Evolutionary conservation across 2,113 vertebrate genomes (phyloP).

Genomic region (Callipepla californica): DNA sequence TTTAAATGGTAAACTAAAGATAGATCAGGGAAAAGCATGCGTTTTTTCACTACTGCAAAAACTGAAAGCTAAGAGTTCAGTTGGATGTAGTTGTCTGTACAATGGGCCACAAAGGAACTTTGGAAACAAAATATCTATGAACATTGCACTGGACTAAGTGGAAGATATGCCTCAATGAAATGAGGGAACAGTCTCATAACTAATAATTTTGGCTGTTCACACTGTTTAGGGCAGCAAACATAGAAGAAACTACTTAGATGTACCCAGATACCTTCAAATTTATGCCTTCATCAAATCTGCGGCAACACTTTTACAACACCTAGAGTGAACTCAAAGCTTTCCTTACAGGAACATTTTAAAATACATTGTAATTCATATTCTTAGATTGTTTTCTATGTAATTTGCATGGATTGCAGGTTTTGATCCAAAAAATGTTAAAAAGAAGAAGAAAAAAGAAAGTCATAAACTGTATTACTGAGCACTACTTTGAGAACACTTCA

Average conservation of each 20-base stretch:
- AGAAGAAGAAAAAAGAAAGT: background rate
- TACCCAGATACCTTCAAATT: background rate
- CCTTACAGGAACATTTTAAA: background rate
- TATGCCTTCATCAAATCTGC: background rate
- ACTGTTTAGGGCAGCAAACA: background rate
- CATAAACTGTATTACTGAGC: background rate
- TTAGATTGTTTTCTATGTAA: background rate
- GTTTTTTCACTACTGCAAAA: background rate
- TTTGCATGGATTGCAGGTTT: background rate
- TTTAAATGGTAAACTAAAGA: background rate
- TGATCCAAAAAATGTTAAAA: background rate
- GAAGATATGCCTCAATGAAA: background rate
- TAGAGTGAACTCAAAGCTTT: background rate
- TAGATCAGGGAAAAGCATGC: background rate
- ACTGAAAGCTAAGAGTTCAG: background rate
- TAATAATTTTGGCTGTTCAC: background rate
- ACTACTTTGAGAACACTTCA: constrained; percentile 23
- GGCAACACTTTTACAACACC: background rate
- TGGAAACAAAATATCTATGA: background rate
- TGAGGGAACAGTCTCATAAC: background rate
- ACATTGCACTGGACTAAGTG: background rate
- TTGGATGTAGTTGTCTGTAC: background rate
- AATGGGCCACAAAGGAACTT: background rate
- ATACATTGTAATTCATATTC: background rate
- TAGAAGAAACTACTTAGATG: background rate